phyloP scores from a whole-genome alignment of 2,113 vertebrate genomes.

The Aptenodytes forsteri region DNA sequence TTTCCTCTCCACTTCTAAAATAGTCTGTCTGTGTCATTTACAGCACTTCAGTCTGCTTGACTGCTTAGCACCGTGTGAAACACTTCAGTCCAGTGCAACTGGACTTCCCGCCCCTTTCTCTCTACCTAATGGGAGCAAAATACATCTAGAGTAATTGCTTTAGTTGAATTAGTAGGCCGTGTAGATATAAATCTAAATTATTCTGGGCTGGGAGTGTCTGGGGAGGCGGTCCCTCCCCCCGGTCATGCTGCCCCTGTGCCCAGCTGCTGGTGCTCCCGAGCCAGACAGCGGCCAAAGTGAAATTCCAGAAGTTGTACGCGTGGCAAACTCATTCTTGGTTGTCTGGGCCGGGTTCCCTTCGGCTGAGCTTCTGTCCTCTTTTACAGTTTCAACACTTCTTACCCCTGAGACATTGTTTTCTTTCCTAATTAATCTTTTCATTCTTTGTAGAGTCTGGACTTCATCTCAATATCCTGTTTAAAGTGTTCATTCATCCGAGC shows the following conservation, averaged over 20 bases:
- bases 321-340: background rate
- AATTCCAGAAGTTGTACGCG: fast-evolving
- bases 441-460: constrained; percentile 2
- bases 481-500: background rate
- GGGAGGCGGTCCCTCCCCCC: background rate
- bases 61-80: background rate
- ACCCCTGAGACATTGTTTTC: background rate
- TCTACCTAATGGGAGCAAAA: background rate
- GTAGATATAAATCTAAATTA: background rate
- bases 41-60: background rate
- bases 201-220: background rate
- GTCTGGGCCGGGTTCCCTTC: background rate
- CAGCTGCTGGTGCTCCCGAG: background rate
- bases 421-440: constrained; percentile 10
- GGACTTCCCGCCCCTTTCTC: background rate
- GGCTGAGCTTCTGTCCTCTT: background rate
- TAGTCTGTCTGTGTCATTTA: background rate
- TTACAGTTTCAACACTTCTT: background rate
- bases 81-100: background rate
- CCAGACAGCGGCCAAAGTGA: background rate
- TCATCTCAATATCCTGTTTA: background rate
- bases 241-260: fast-evolving
- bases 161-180: background rate
- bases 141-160: background rate
- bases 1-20: background rate